Evolutionary conservation across 2,888 invertebrate genomes (phyloP).

Genomic region (Gibbula magus): DNA sequence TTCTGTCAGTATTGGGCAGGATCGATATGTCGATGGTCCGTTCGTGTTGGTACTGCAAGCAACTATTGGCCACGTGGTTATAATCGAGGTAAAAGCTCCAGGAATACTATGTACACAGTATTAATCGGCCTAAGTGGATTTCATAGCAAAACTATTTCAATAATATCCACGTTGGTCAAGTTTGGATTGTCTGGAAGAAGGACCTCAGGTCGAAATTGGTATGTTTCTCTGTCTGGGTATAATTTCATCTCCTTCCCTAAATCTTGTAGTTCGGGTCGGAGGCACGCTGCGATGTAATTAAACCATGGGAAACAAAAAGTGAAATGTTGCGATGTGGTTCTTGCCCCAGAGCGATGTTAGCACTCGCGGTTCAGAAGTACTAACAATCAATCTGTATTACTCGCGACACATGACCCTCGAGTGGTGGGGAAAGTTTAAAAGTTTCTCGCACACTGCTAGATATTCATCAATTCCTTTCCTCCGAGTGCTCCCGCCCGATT

Average conservation of each 20-base stretch:
- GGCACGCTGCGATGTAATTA: slow-evolving; percentile 8
- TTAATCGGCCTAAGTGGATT: slow-evolving; percentile 8
- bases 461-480: not conserved
- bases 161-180: slow-evolving; percentile 5
- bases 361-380: not conserved
- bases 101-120: not conserved
- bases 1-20: not conserved
- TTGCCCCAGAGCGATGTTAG: not conserved
- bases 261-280: not conserved
- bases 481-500: not conserved
- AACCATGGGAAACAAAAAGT: not conserved
- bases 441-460: not conserved
- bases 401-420: not conserved
- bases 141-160: slow-evolving; percentile 11
- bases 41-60: not conserved
- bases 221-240: not conserved
- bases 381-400: not conserved
- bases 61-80: not conserved
- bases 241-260: not conserved
- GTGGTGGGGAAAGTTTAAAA: not conserved
- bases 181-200: not conserved
- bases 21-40: not conserved
- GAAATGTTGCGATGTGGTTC: not conserved
- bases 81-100: slow-evolving; percentile 1
- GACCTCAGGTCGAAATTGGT: not conserved